These are phyloP conservation scores for Mesembrinibis cayennensis DNA, from an alignment of 2,113 vertebrate species.

Conservation along the genomic window DNA sequence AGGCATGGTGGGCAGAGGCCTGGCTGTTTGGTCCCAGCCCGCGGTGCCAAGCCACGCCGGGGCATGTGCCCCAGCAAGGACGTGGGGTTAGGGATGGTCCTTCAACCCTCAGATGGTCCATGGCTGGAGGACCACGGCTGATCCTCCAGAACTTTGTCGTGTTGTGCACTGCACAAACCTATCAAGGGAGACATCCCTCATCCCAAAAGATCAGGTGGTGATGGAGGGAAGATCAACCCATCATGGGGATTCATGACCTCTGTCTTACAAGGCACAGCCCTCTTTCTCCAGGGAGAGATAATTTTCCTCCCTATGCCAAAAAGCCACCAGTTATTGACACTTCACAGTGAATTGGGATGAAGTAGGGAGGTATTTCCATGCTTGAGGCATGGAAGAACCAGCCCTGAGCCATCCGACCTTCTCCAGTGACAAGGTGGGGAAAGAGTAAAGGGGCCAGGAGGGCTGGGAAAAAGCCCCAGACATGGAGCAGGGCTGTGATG, in stretches of 20 bases:
- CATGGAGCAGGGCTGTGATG: background rate
- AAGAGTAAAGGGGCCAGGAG: background rate
- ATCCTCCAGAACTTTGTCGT: background rate
- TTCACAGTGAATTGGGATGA: background rate
- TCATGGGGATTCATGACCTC: background rate
- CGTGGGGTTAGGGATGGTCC: background rate
- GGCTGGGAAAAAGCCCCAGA: background rate
- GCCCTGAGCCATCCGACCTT: background rate
- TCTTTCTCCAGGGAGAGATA: background rate
- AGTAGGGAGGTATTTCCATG: background rate
- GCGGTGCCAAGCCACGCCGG: background rate
- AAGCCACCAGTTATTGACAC: background rate
- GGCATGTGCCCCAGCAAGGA: fast-evolving
- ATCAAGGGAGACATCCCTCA: background rate
- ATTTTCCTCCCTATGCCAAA: background rate
- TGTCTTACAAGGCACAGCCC: background rate
- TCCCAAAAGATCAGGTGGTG: background rate
- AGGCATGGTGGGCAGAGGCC: background rate
- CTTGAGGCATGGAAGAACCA: background rate
- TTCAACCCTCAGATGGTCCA: background rate
- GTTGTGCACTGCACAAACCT: background rate
- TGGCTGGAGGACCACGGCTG: background rate
- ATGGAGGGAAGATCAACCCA: background rate
- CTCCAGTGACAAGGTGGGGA: background rate
- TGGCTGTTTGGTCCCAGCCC: background rate